Evolutionary conservation across 2,888 invertebrate genomes (phyloP), one percentile per base, ranked within the genome.

Genomic region (Melieria crassipennis): DNA sequence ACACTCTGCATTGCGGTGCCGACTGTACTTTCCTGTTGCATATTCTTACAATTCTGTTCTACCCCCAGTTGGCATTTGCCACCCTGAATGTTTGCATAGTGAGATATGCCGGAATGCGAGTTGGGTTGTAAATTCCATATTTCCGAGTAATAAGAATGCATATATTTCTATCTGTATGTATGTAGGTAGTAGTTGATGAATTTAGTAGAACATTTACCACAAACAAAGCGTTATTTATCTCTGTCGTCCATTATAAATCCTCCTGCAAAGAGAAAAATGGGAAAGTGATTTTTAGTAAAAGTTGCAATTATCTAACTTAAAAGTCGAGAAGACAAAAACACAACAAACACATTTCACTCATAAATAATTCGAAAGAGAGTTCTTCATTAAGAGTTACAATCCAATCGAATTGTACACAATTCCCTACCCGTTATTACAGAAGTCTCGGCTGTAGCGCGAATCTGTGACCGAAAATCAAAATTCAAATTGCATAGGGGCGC

Each of bases 211-310:
- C 75, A 76, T 78, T 84, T 84, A 84, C 84, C 84, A 83, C 83
- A 83, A 84, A 81, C 82, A 81, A 84, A 83, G 82, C 80, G 79
- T 83, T 85, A 84, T 82, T 83, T 83, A 79, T 81, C 80, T 81
- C 79, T 81, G 81, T 83, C 82, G 85, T 85, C 84, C 83, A 85
- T 85, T 79, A 81, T 82, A 84, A 83, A 83, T 85, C 79, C 79
- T 84, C 85, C 84, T 85, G 79, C 7, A 84, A 84, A 83, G 42
- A 75, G 30, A 80, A 67, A 69, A 67, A 73, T 45, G 56, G 64
- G 48, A 42, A 73, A 67, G n/a, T 5, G 43, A n/a, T 6, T 42
- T 43, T 42, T 30, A 30, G 30, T 30, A 30, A 30, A 30, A 30
- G 30, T 30, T 30, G 30, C 30, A 30, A 30, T 30, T 30, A 30